These are phyloP conservation scores for roundworm (Caenorhabditis elegans) DNA, from an alignment of 1,140 invertebrate genomes.

Conservation along the genomic window DNA sequence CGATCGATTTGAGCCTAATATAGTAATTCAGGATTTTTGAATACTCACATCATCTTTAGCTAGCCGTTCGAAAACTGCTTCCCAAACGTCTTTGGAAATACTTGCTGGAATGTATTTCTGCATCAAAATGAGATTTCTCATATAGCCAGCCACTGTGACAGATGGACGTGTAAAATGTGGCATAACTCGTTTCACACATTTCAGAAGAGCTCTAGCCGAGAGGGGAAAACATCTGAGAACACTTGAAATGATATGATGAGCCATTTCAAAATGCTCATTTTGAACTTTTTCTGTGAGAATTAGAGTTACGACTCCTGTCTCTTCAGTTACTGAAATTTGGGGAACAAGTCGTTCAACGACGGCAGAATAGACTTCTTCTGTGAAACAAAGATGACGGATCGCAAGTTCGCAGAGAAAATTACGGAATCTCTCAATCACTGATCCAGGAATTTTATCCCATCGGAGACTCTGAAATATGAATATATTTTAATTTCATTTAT, in stretches of 20 bases:
- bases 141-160: neutral
- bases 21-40: too few relatives aligned
- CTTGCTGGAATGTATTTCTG: constrained; percentile 4
- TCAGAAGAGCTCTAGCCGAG: constrained; percentile 1
- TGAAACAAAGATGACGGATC: neutral
- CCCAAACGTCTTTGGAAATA: constrained; percentile 27
- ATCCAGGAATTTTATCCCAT: neutral
- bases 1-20: too few relatives aligned
- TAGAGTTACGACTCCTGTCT: neutral
- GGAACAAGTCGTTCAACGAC: neutral
- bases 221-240: constrained; percentile 34
- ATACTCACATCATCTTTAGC: constrained; percentile 30
- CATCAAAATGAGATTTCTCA: constrained; percentile 34
- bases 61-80: neutral
- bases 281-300: constrained; percentile 1
- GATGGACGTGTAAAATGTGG: neutral
- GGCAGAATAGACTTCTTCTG: neutral
- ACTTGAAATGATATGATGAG: constrained; percentile 27
- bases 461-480: neutral
- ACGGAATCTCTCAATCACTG: neutral
- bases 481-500: too few relatives aligned
- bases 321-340: neutral
- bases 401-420: neutral
- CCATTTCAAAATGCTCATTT: constrained; percentile 1
- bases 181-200: neutral